phyloP scores from a whole-genome alignment of 2,113 vertebrate genomes.

The Myotis lucifugus region DNA sequence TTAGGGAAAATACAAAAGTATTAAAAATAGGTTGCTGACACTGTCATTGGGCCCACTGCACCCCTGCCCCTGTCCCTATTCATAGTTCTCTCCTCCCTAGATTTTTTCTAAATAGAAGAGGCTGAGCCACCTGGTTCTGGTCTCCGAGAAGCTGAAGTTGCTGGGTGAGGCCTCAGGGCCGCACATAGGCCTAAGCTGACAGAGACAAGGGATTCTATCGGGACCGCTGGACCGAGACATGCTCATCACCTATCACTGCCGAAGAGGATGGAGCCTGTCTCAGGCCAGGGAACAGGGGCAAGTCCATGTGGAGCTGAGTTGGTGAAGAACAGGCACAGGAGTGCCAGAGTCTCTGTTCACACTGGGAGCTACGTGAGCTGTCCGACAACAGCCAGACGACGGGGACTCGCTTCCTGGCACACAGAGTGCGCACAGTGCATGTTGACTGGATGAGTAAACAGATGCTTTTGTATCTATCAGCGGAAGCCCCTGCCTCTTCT shows the following conservation, averaged over 20 bases:
- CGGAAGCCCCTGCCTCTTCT: background rate
- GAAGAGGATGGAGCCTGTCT: background rate
- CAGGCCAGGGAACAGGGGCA: background rate
- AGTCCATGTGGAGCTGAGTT: too few species aligned
- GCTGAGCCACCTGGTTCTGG: background rate
- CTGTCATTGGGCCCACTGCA: background rate
- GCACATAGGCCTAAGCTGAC: background rate
- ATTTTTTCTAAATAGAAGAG: background rate
- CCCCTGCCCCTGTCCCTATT: background rate
- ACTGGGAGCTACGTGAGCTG: background rate
- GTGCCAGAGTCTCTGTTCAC: background rate
- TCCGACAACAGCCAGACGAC: rapidly evolving
- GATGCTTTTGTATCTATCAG: background rate
- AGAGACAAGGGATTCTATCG: background rate
- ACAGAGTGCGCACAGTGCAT: background rate
- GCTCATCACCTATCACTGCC: background rate
- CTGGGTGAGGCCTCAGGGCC: background rate
- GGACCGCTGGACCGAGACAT: too few species aligned
- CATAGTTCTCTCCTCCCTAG: background rate
- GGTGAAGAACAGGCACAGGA: background rate
- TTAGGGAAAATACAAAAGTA: background rate
- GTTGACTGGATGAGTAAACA: background rate
- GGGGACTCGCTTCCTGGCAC: background rate
- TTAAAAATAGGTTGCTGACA: background rate
- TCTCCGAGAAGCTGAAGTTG: background rate